Conservation (phyloP, 2,888 invertebrate genomes). For the Phalangium opilio region DNA sequence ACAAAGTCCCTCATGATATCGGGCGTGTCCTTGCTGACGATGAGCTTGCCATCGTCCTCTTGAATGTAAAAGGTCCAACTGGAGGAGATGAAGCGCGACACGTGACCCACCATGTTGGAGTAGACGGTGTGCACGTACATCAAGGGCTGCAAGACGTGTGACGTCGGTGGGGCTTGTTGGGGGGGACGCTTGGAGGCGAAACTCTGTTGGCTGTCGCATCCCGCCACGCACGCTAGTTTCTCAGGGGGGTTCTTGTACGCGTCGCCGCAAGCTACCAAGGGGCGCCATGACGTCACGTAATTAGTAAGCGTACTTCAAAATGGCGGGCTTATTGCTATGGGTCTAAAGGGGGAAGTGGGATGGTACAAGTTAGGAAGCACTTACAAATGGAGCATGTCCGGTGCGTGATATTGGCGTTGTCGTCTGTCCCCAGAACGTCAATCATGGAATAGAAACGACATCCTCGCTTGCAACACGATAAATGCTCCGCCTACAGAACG, state of each 20-base stretch:
- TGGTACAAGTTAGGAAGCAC: not conserved
- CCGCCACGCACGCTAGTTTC: slow-evolving; percentile 8
- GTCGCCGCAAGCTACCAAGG: slow-evolving; percentile 14
- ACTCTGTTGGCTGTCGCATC: slow-evolving; percentile 3
- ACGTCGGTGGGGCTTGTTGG: slow-evolving; percentile 3
- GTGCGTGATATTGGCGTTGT: not conserved
- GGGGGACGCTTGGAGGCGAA: not conserved
- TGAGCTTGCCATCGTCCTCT: slow-evolving; percentile 13
- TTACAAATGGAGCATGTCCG: not conserved
- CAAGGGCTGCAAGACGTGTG: slow-evolving; percentile 11
- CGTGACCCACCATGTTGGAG: slow-evolving; percentile 9
- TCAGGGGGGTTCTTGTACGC: slow-evolving; percentile 7
- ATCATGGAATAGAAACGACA: slow-evolving; percentile 13
- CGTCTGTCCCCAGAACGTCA: not conserved
- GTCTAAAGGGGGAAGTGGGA: too few species aligned
- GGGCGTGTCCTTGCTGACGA: slow-evolving; percentile 1
- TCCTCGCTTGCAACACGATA: slow-evolving; percentile 9
- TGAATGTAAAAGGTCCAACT: slow-evolving; percentile 15
- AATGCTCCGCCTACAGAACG: slow-evolving; percentile 2
- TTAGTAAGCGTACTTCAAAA: too few species aligned
- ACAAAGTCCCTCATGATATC: too few species aligned
- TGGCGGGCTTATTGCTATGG: too few species aligned
- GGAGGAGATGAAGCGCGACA: slow-evolving; percentile 11
- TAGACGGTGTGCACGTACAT: slow-evolving; percentile 14
- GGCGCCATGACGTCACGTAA: too few species aligned